Base-by-base conservation (phyloP, 2,113 vertebrate genomes). In the Oncorhynchus clarkii region DNA sequence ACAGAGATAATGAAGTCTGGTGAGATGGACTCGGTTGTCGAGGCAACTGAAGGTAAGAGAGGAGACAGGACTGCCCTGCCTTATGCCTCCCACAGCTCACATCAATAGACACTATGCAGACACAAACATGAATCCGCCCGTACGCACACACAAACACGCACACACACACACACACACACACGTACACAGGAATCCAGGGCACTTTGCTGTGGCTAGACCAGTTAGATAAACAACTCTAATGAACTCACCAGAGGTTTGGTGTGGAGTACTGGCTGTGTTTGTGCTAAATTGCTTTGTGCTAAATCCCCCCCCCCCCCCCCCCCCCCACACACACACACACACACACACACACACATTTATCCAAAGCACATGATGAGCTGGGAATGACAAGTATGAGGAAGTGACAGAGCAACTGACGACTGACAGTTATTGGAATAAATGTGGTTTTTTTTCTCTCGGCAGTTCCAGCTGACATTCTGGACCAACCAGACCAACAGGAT, bases 171-270 rank as follows among this genome's bases (percentile, higher is more conserved):
- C 49, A 51, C 49, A 49, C 11, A 51, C 11, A 51, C 49, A 16
- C 49, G 13, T 5, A 51, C 49, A 54, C 51, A 54, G 69, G 80
- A 84, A 84, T 77, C 74, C 71, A 77, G 84, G 89, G 87, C 77
- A 87, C 84, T 89, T 82, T 89, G 81, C 87, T 88, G 88, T 89
- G 81, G 80, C 67, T 80, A 80, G 83, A 89, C 82, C 84, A 83
- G 85, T 88, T 91, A 91, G 90, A 92, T 89, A 90, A 86, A 88
- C 83, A 74, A 79, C 82, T 81, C 79, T 91, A 86, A 91, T 92
- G 85, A 90, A 89, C 85, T 85, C 87, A 77, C 84, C 77, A 82
- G 86, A 84, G 88, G 77, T 84, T 51, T 51, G 49, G 1, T 26
- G 24, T 66, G 27, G 1, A 9, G 57, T 49, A 51, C 60, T 71